phyloP scores from a whole-genome alignment of 2,797 vertebrate genomes.

The Agapornis canus region DNA sequence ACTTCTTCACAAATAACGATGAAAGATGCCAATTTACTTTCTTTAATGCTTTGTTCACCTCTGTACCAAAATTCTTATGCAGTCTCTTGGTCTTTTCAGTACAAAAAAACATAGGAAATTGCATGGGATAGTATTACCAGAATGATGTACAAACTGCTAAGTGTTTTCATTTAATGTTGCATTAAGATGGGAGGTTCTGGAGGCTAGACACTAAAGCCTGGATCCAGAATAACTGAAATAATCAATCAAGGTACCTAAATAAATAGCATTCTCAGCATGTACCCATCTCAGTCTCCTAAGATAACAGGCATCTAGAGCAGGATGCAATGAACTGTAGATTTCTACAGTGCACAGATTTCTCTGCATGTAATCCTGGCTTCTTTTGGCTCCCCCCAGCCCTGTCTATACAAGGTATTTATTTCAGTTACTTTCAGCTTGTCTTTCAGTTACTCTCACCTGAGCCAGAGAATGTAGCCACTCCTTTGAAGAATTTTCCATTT shows the following conservation, averaged over 20 bases:
- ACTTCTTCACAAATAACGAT: neutral
- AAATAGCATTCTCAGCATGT: neutral
- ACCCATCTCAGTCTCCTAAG: neutral
- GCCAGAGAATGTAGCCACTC: neutral
- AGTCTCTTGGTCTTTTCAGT: neutral
- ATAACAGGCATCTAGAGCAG: neutral
- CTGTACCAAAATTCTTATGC: neutral
- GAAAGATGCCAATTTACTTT: neutral
- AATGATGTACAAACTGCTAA: neutral
- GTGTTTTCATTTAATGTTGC: neutral
- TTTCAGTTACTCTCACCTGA: neutral
- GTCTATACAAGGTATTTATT: neutral
- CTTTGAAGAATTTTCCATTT: slow-evolving; percentile 53
- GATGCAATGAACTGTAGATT: neutral
- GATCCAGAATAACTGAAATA: neutral
- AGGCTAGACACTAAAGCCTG: neutral
- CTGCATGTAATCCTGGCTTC: neutral
- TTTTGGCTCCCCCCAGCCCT: neutral
- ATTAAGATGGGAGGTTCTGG: neutral
- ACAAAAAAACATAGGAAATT: neutral
- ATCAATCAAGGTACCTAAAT: neutral
- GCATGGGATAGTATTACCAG: neutral
- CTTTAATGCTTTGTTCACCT: neutral
- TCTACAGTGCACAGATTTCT: neutral
- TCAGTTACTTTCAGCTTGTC: neutral